Conservation (phyloP, 1,140 invertebrate species). For the Lepidotrigona ventralis region DNA sequence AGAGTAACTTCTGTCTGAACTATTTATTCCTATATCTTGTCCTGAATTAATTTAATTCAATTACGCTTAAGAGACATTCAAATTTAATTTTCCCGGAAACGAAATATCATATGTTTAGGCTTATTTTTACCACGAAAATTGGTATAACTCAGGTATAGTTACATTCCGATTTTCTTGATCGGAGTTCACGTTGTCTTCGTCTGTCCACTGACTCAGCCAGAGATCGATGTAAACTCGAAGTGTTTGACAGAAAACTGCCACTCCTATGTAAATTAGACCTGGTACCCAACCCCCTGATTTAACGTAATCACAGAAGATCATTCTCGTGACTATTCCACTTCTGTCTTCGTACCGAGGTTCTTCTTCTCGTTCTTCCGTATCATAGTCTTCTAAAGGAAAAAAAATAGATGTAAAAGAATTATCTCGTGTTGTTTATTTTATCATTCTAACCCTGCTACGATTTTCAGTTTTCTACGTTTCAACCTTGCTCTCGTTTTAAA, state of each 20-base stretch:
- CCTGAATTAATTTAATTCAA: too few relatives aligned
- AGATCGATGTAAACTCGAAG: constrained; percentile 83
- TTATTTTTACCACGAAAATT: too few relatives aligned
- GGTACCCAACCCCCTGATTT: constrained; percentile 82
- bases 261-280: constrained; percentile 80
- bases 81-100: too few relatives aligned
- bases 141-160: not conserved
- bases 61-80: too few relatives aligned
- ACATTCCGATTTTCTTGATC: constrained; percentile 21
- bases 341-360: constrained; percentile 38
- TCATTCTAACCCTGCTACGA: too few relatives aligned
- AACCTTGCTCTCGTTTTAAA: too few relatives aligned
- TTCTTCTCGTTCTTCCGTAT: not conserved
- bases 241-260: constrained; percentile 82
- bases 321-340: constrained; percentile 71
- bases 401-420: not conserved
- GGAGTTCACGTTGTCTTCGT: constrained; percentile 37
- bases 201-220: constrained; percentile 84
- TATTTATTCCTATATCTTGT: too few relatives aligned
- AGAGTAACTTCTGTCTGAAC: too few relatives aligned
- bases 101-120: too few relatives aligned
- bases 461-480: too few relatives aligned
- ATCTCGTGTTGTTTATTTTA: too few relatives aligned
- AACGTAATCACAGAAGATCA: constrained; percentile 84
- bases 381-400: not conserved